Conservation (phyloP, 2,888 invertebrate species). For the Agriopis aurantiaria region DNA sequence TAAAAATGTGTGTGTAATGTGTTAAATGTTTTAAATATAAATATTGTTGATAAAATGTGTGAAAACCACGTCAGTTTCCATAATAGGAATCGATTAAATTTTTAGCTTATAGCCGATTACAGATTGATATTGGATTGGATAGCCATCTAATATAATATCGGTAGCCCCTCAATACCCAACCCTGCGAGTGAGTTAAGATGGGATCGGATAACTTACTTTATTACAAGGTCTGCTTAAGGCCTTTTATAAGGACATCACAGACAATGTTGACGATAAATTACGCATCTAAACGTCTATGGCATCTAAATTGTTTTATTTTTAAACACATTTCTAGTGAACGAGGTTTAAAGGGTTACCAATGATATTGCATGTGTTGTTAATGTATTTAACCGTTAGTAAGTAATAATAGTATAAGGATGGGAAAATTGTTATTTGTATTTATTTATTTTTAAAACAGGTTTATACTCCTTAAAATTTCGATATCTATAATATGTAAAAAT, state of each 20-base stretch:
- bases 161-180: conserved; percentile 5
- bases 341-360: too few species aligned
- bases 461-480: too few species aligned
- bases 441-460: too few species aligned
- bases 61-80: too few species aligned
- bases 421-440: too few species aligned
- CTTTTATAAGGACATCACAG: conserved; percentile 5
- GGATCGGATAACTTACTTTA: conserved; percentile 17
- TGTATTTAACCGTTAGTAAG: too few species aligned
- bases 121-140: background rate
- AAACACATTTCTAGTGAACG: background rate
- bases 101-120: background rate
- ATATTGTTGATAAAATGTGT: too few species aligned
- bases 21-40: too few species aligned
- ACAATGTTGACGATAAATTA: background rate
- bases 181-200: conserved; percentile 2
- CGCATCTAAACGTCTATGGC: background rate
- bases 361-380: too few species aligned
- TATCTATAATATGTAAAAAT: too few species aligned
- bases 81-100: background rate
- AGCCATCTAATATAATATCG: conserved; percentile 18
- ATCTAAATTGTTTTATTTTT: background rate
- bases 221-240: conserved; percentile 12
- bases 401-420: too few species aligned
- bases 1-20: too few species aligned